phyloP scores from a whole-genome alignment of 1,140 invertebrate species.

The Zaprionus gabonicus region DNA sequence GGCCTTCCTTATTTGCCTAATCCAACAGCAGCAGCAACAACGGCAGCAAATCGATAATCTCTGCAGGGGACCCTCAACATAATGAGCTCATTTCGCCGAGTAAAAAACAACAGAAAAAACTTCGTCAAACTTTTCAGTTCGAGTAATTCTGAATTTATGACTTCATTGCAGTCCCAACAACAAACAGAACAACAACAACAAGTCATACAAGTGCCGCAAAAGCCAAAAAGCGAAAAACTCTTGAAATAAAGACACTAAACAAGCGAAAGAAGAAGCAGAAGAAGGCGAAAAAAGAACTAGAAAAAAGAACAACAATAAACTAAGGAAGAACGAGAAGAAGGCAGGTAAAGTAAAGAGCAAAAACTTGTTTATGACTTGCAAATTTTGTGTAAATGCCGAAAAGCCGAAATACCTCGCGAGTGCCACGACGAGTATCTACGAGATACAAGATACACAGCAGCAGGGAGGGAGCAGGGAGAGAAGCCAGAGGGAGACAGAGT shows the following conservation, averaged over 20 bases:
- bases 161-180: conserved; percentile 39
- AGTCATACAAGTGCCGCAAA: conserved; percentile 45
- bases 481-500: background rate
- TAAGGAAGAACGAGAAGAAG: conserved; percentile 1
- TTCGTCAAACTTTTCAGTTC: conserved; percentile 41
- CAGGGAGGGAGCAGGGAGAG: background rate
- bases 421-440: conserved; percentile 16
- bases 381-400: conserved; percentile 73
- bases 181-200: conserved; percentile 25
- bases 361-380: conserved; percentile 83
- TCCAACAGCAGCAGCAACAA: background rate
- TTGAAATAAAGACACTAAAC: conserved; percentile 45
- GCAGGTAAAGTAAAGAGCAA: conserved; percentile 74
- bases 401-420: conserved; percentile 56
- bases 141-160: conserved; percentile 55
- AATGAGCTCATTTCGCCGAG: conserved; percentile 47
- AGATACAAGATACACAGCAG: conserved; percentile 52
- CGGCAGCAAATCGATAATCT: conserved; percentile 29
- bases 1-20: conserved; percentile 32
- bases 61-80: conserved; percentile 17
- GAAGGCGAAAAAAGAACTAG: conserved; percentile 4
- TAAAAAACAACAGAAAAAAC: conserved; percentile 22
- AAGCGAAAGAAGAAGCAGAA: conserved; percentile 12
- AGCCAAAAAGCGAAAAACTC: conserved; percentile 24
- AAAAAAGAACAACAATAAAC: conserved; percentile 29